Evolutionary conservation across 2,113 vertebrate genomes (phyloP), one percentile per base, ranked within the genome.

Genomic region (Herpailurus yagouaroundi): DNA sequence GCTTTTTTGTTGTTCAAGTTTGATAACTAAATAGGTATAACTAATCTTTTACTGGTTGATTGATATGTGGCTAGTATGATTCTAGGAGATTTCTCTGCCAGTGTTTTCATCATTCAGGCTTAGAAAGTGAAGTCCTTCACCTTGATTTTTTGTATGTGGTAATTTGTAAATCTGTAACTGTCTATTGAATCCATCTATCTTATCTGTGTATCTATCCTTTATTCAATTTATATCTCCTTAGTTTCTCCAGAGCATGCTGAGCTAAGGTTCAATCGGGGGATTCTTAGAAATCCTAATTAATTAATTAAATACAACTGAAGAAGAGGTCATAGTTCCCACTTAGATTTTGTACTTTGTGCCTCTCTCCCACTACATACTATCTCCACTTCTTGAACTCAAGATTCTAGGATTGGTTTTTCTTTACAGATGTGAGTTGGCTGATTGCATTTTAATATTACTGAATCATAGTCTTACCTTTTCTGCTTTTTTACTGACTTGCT

Each of bases 391-490:
- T 76, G 66, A 69, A 21, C 18, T 71, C 11, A 60, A 41, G 8
- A 73, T 86, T 38, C 31, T 79, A 60, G 33, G 19, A 48, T 84
- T 83, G 69, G 14, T 45, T 83, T 88, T 92, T 74, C 25, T 92
- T 91, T 96, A 92, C 71, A 97, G 95, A 89, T 97, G 23, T 94
- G 98, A 98, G 85, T 97, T 98, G 95, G 90, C 96, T 91, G 92
- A 91, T 98, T 90, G 95, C 95, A 97, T 98, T 50, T 90, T 55
- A 0, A 36, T 93, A 87, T 98, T 97, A 98, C 86, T 31, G 85
- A 98, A 94, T 98, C 97, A 87, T 66, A 18, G 92, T 96, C 94
- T 89, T 98, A 91, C 97, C 98, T 71, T 97, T 96, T 85, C 55
- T 92, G 27, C 41, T 23, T 88, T 76, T 93, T 97, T 98, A 96